A percentile compares a stretch with the other conserved stretches of the same genome.
Conservation (phyloP, 2,113 vertebrate species). For the Zapus hudsonius region DNA sequence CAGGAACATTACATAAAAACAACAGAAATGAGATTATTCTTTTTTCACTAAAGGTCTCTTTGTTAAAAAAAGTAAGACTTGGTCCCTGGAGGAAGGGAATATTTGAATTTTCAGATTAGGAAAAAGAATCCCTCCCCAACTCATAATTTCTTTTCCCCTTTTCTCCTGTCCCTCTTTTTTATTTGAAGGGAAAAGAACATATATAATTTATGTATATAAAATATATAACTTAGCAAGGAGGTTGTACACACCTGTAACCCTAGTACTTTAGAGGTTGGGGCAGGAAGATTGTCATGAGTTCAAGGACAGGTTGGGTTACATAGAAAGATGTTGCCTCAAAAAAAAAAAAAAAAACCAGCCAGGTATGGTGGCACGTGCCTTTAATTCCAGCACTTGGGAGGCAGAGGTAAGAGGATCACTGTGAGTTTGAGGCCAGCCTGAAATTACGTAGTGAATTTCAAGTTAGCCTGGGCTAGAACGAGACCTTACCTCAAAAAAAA, state of each 20-base stretch:
- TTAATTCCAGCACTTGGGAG: no score
- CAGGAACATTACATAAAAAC: conserved; percentile 40
- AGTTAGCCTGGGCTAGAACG: no score
- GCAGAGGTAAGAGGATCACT: no score
- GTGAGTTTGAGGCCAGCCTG: no score
- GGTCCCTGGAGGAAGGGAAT: background rate
- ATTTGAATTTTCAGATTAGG: conserved; percentile 32
- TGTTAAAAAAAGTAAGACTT: conserved; percentile 42
- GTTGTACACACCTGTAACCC: background rate
- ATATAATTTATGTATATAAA: background rate
- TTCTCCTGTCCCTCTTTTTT: background rate
- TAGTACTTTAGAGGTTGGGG: no score
- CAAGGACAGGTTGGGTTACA: no score
- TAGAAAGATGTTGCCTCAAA: no score
- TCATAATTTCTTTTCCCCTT: background rate
- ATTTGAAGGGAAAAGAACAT: background rate
- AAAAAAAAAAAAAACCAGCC: background rate
- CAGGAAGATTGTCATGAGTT: background rate
- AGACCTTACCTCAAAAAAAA: background rate
- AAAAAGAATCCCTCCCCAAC: conserved; percentile 12
- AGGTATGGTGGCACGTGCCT: no score
- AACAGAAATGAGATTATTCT: background rate
- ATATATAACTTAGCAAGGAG: background rate
- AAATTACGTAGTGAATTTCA: no score
- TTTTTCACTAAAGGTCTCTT: background rate